Base-by-base conservation (phyloP, 2,888 invertebrate genomes). In the Amblyteles armatorius region DNA sequence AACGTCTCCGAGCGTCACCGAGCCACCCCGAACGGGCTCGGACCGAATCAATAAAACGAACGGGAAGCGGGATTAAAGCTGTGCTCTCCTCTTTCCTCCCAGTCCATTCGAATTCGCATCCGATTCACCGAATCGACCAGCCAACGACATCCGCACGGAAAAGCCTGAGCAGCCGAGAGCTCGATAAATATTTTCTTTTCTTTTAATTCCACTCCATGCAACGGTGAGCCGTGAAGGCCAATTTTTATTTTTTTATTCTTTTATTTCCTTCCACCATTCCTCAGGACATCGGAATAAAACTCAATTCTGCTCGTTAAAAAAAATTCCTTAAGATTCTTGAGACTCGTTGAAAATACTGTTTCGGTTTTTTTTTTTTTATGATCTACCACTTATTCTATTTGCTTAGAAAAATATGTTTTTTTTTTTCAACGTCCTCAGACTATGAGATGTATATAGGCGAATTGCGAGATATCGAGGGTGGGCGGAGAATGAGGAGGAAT, bases 21-120 rank as follows among this genome's bases (percentile, higher is more conserved):
- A 85, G 52, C 50, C 79, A 79, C 82, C 79, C 85, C 85, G 85
- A 85, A 78, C 69, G 55, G 72, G 71, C 65, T 48, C 57, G 63
- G 26, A 50, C 29, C 57, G 68, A 85, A 85, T 85, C 85, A 79
- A 85, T 85, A 85, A 85, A 83, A 85, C 85, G 73, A 71, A 33
- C 67, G 48, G 48, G 40, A 40, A 40, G n/a, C 13, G 55, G 44
- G 63, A 78, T 77, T 71, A 36, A 65, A 65, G 52, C 65, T 52
- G 50, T 55, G 50, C 16, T 16, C 72, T 40, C 73, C 29, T 19
- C 60, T 48, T 52, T 16, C 40, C 44, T n/a, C 55, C 69, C 65
- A 71, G 63, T 65, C 19, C 52, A 40, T 40, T 65, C 33, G 60
- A 71, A 69, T 52, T 29, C 33, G 40, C 48, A 71, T 69, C 33